Evolutionary conservation across 2,113 vertebrate genomes (phyloP).

Genomic region (Pterocles gutturalis): DNA sequence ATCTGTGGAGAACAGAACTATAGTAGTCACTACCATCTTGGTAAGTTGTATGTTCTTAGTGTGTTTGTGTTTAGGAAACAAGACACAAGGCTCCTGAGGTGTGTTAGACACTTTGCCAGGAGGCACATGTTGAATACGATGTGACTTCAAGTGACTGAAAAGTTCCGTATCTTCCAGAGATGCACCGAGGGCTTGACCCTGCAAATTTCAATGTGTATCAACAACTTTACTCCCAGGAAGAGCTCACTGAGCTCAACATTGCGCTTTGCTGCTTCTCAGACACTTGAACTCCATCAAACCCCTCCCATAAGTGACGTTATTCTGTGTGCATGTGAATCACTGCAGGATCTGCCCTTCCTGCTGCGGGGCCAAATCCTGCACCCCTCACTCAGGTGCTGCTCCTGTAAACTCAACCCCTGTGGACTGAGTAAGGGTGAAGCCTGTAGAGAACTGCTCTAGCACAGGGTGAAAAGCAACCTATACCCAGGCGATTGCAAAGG

Average conservation of each 20-base stretch:
- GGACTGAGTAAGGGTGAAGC: conserved; percentile 48
- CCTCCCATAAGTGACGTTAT: not conserved
- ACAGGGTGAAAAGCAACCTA: not conserved
- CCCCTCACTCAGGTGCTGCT: conserved; percentile 42
- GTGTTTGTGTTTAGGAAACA: conserved; percentile 14
- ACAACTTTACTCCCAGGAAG: not conserved
- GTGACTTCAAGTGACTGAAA: conserved; percentile 55
- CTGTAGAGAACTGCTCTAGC: conserved; percentile 32
- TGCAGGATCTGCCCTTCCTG: not conserved
- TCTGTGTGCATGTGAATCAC: not conserved
- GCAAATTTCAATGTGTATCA: accelerated
- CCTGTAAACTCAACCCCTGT: conserved; percentile 23
- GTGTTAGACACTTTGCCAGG: not conserved
- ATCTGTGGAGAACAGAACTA: conserved; percentile 97
- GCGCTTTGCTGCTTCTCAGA: conserved; percentile 1
- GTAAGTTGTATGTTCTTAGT: conserved; percentile 79
- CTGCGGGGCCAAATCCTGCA: conserved; percentile 15
- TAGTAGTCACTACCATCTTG: conserved; percentile 99
- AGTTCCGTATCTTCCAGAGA: not conserved
- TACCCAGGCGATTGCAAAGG: not conserved
- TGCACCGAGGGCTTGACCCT: not conserved
- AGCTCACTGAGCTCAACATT: not conserved
- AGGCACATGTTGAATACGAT: not conserved
- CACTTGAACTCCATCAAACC: not conserved
- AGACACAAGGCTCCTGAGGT: not conserved